Conservation (phyloP, 1,140 invertebrate species). For the Streblospio benedicti region DNA sequence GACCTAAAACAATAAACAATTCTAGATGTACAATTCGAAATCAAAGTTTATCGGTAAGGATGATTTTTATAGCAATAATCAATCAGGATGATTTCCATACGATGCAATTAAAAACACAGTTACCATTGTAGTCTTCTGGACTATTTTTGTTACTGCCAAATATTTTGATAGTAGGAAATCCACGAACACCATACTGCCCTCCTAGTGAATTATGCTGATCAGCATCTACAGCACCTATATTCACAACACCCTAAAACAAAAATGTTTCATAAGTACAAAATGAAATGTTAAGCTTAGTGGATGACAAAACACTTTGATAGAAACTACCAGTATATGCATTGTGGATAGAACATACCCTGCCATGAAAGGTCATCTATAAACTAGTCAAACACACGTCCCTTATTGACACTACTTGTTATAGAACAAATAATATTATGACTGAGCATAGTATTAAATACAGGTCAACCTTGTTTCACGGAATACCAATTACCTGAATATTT, state of each 20-base stretch:
- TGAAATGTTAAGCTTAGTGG: neutral
- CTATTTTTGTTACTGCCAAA: slow-evolving; percentile 80
- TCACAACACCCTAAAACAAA: slow-evolving; percentile 68
- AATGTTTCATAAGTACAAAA: slow-evolving; percentile 5
- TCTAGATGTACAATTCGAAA: neutral
- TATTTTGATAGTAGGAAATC: slow-evolving; percentile 95
- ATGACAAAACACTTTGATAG: too few species aligned
- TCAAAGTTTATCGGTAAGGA: too few species aligned
- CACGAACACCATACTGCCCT: slow-evolving; percentile 70
- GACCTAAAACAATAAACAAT: slow-evolving; percentile 46
- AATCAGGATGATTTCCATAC: too few species aligned
- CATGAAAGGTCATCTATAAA: neutral
- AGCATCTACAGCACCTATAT: slow-evolving; percentile 87
- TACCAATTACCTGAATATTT: too few species aligned
- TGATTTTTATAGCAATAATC: too few species aligned
- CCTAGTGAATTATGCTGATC: slow-evolving; percentile 78
- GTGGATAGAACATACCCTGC: neutral
- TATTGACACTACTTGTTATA: too few species aligned
- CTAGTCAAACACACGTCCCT: neutral
- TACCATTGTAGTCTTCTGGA: slow-evolving; percentile 74
- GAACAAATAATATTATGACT: too few species aligned
- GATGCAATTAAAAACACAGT: too few species aligned
- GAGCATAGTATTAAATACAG: too few species aligned
- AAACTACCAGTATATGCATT: too few species aligned
- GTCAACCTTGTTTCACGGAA: too few species aligned